Conservation (phyloP, 2,888 invertebrate genomes). For the Stegophylla sp. region DNA sequence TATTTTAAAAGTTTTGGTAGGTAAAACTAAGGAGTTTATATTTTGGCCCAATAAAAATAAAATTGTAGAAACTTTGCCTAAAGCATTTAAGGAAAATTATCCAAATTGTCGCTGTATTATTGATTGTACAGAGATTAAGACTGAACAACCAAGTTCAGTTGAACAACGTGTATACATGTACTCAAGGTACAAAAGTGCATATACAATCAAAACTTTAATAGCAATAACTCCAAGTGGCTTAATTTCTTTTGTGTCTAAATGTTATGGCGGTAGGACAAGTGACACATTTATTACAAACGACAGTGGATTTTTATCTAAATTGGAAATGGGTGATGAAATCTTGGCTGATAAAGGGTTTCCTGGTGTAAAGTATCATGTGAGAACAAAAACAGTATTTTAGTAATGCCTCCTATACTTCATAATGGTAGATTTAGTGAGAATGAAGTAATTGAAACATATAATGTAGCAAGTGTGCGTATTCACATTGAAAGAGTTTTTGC, state of each 20-base stretch:
- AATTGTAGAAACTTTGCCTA: constrained; percentile 5
- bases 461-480: background rate
- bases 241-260: background rate
- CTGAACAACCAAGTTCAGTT: background rate
- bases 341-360: background rate
- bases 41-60: too few species aligned
- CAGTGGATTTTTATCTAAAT: background rate
- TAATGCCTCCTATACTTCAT: background rate
- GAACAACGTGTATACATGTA: background rate
- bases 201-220: background rate
- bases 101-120: background rate
- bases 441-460: constrained; percentile 1
- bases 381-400: background rate
- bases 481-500: constrained; percentile 5
- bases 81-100: background rate
- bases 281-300: constrained; percentile 22
- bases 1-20: background rate
- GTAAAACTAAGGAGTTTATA: background rate
- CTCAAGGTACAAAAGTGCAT: background rate
- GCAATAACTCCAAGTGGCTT: constrained; percentile 5
- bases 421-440: background rate
- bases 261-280: background rate
- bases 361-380: background rate
- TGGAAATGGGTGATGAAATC: background rate
- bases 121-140: constrained; percentile 3